These are phyloP conservation scores for Armadillidium nasatum DNA, from an alignment of 1,140 invertebrate species.

Conservation along the genomic window DNA sequence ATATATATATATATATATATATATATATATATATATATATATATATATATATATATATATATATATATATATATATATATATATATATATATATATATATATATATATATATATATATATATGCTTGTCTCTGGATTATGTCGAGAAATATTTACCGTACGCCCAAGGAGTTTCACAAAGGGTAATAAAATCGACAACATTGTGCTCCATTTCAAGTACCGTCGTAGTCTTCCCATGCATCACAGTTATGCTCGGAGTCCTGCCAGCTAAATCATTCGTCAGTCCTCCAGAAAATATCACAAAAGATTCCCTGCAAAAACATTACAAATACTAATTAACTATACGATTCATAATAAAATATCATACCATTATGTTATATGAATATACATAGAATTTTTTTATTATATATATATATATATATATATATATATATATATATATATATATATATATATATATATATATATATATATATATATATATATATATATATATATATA, in stretches of 20 bases:
- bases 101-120: too few species aligned
- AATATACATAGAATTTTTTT: slow-evolving; percentile 14
- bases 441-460: slow-evolving; percentile 32
- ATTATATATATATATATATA: background rate
- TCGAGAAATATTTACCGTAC: slow-evolving; percentile 63
- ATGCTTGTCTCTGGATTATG: too few species aligned
- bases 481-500: slow-evolving; percentile 27
- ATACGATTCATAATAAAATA: background rate
- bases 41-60: too few species aligned
- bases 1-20: too few species aligned
- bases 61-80: background rate
- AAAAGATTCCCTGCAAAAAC: slow-evolving; percentile 64
- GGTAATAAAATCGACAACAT: slow-evolving; percentile 93
- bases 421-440: slow-evolving; percentile 30
- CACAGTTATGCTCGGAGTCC: slow-evolving; percentile 91
- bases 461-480: slow-evolving; percentile 31
- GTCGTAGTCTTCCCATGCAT: slow-evolving; percentile 92
- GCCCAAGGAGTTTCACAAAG: slow-evolving; percentile 88
- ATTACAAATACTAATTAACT: background rate
- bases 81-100: too few species aligned
- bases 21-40: too few species aligned
- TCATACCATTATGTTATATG: background rate
- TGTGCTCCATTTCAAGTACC: slow-evolving; percentile 98
- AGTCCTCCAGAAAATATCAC: slow-evolving; percentile 94
- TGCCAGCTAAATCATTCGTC: slow-evolving; percentile 78